These are phyloP conservation scores for Amitus sp. DNA, from an alignment of 2,888 invertebrate species.

Conservation along the genomic window DNA sequence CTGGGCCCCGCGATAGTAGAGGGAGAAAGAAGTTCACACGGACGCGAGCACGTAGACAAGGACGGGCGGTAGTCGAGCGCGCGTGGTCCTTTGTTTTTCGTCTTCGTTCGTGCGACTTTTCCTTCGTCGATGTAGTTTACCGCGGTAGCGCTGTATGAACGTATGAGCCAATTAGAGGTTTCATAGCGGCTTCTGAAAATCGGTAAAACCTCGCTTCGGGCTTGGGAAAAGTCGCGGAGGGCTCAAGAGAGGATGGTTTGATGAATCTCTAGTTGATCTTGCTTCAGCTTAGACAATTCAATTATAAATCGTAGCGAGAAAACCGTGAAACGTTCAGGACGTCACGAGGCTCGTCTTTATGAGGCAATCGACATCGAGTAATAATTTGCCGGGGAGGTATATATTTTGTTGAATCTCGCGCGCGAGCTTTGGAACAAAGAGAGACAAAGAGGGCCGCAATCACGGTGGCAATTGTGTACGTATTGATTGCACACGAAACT, in stretches of 20 bases:
- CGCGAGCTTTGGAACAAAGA: slow-evolving; percentile 11
- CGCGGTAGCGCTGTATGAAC: slow-evolving; percentile 39
- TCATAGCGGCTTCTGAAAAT: slow-evolving; percentile 13
- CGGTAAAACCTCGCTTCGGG: not conserved
- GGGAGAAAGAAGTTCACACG: slow-evolving; percentile 39
- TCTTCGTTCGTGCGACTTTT: slow-evolving; percentile 28
- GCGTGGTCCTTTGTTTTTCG: slow-evolving; percentile 41
- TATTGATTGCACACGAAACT: slow-evolving; percentile 25
- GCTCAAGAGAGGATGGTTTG: no score
- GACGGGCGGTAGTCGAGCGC: slow-evolving; percentile 37
- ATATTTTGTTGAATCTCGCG: slow-evolving; percentile 17
- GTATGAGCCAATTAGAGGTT: slow-evolving; percentile 48
- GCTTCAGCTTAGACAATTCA: not conserved
- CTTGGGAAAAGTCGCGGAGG: not conserved
- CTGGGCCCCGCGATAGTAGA: slow-evolving; percentile 28
- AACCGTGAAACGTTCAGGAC: no score
- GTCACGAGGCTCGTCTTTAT: not conserved
- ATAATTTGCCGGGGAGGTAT: slow-evolving; percentile 21
- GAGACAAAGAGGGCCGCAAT: slow-evolving; percentile 18
- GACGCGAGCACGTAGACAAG: slow-evolving; percentile 35
- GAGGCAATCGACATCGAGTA: slow-evolving; percentile 9
- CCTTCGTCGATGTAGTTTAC: slow-evolving; percentile 25
- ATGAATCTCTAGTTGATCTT: no score
- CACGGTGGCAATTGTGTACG: slow-evolving; percentile 21
- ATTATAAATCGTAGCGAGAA: not conserved